phyloP scores from a whole-genome alignment of 1,140 invertebrate genomes.

The Drosophila nebulosa region DNA sequence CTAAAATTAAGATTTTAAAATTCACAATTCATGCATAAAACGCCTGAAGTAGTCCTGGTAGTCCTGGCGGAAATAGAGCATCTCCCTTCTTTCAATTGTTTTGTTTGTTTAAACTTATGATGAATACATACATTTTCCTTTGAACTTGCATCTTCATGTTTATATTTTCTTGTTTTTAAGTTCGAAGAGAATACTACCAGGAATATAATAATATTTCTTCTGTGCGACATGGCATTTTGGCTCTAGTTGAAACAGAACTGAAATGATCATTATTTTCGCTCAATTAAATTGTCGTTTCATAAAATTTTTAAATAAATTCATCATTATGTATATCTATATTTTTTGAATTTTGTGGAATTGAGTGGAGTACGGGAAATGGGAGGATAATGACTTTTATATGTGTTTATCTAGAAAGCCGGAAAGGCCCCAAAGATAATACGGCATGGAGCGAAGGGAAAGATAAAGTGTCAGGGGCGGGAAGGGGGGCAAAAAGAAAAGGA shows the following conservation, averaged over 20 bases:
- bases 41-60: no score
- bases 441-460: background rate
- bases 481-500: background rate
- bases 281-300: background rate
- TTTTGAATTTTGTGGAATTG: background rate
- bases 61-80: no score
- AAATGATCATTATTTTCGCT: background rate
- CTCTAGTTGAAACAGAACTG: background rate
- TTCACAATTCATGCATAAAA: no score
- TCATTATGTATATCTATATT: background rate
- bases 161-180: no score
- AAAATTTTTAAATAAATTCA: background rate
- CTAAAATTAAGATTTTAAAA: no score
- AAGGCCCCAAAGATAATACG: constrained; percentile 63
- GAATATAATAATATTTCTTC: background rate
- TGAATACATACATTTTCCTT: no score
- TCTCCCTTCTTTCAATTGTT: no score
- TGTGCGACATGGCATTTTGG: background rate
- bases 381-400: constrained; percentile 46
- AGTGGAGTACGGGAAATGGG: background rate
- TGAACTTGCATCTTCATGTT: no score
- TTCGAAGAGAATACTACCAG: no score
- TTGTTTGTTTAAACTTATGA: no score
- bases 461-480: background rate
- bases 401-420: constrained; percentile 67